Evolutionary conservation across 2,888 invertebrate genomes (phyloP).

Genomic region (Polymixis flavicincta): DNA sequence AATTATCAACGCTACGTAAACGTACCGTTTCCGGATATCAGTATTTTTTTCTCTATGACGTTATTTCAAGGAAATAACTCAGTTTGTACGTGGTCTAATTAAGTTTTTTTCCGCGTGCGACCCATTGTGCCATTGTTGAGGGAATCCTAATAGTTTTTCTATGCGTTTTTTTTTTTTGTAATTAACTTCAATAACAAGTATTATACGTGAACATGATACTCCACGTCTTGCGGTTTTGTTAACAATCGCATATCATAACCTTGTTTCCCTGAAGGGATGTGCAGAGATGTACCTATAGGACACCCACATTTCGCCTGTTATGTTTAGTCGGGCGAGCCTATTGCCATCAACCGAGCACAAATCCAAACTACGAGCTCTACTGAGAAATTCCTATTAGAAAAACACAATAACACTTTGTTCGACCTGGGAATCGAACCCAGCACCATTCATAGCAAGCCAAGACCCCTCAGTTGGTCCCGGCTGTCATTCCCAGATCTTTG

Average conservation of each 20-base stretch:
- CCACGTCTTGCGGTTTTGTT: slow-evolving; percentile 2
- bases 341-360: too few species aligned
- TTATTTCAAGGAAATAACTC: slow-evolving; percentile 47
- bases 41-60: slow-evolving; percentile 39
- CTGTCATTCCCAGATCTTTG: too few species aligned
- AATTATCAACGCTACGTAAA: background rate
- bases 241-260: too few species aligned
- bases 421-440: too few species aligned
- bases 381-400: too few species aligned
- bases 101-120: slow-evolving; percentile 35
- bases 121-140: slow-evolving; percentile 55
- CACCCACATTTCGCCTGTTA: background rate
- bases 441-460: too few species aligned
- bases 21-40: slow-evolving; percentile 27
- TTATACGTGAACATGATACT: slow-evolving; percentile 14
- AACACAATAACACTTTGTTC: too few species aligned
- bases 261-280: too few species aligned
- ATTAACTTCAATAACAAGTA: slow-evolving; percentile 41
- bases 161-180: slow-evolving; percentile 31
- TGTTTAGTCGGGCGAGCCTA: background rate
- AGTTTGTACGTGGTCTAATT: slow-evolving; percentile 42
- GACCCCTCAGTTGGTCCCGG: too few species aligned
- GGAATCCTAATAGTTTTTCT: slow-evolving; percentile 41
- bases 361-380: too few species aligned
- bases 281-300: background rate